Conservation (phyloP, 2,888 invertebrate species). For the Polymixis lichenea region DNA sequence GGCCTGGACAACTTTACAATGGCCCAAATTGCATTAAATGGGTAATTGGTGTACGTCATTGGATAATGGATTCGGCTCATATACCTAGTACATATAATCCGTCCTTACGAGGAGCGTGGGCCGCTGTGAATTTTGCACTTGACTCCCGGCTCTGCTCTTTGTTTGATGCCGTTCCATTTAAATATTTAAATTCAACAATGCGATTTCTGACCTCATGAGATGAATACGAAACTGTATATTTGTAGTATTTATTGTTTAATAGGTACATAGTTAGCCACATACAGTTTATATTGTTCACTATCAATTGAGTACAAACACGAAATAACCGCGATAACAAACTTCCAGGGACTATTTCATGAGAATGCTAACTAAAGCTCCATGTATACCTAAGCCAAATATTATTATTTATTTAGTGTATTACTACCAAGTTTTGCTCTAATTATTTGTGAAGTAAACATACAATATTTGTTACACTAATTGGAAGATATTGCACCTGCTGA, state of each 20-base stretch:
- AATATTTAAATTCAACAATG: conserved; percentile 84
- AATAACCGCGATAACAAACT: conserved; percentile 63
- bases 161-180: conserved; percentile 82
- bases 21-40: conserved; percentile 90
- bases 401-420: conserved; percentile 33
- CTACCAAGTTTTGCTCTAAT: conserved; percentile 30
- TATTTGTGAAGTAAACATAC: conserved; percentile 48
- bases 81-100: conserved; percentile 83
- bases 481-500: conserved; percentile 39
- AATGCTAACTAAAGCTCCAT: conserved; percentile 47
- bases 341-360: conserved; percentile 43
- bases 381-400: conserved; percentile 29
- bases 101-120: conserved; percentile 83
- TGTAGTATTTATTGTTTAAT: conserved; percentile 71
- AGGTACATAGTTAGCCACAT: conserved; percentile 64
- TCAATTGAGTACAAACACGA: conserved; percentile 55
- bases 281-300: conserved; percentile 61
- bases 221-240: conserved; percentile 82
- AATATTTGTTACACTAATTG: conserved; percentile 28
- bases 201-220: conserved; percentile 82
- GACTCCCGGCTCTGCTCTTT: conserved; percentile 82
- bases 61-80: conserved; percentile 89
- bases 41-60: conserved; percentile 90
- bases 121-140: conserved; percentile 86
- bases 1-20: conserved; percentile 85